Evolutionary conservation across 2,113 vertebrate species (phyloP).

Genomic region (Promerops cafer): DNA sequence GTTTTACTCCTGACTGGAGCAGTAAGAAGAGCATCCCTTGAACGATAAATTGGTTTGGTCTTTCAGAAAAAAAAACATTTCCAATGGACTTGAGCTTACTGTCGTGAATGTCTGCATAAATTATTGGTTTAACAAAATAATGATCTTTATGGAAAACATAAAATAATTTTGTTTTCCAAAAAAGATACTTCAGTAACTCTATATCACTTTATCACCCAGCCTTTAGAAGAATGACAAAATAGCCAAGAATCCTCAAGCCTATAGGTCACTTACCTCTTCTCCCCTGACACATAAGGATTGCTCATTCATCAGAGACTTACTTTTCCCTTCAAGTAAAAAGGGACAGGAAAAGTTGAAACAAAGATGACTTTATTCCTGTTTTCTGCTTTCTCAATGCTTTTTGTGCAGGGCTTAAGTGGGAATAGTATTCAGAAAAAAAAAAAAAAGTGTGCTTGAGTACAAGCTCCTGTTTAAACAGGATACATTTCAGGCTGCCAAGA

Average conservation of each 20-base stretch:
- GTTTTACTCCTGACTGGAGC: not conserved
- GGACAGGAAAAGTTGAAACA: slow-evolving; percentile 36
- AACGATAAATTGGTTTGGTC: not conserved
- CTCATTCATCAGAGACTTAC: slow-evolving; percentile 1
- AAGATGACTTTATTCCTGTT: slow-evolving; percentile 61
- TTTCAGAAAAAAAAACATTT: not conserved
- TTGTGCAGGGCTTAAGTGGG: slow-evolving; percentile 35
- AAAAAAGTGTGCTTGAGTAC: slow-evolving; percentile 7
- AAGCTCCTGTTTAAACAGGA: slow-evolving; percentile 56
- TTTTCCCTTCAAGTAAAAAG: not conserved
- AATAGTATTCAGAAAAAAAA: not conserved
- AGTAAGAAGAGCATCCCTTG: not conserved
- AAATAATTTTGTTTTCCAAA: not conserved
- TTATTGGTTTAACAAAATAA: not conserved
- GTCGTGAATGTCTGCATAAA: not conserved
- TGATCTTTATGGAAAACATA: not conserved
- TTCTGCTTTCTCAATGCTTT: not conserved
- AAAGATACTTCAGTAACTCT: not conserved
- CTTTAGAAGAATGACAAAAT: not conserved
- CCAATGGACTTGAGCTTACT: not conserved
- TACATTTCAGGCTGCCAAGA: slow-evolving; percentile 22
- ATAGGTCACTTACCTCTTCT: not conserved
- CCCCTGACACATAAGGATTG: not conserved
- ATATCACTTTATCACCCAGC: not conserved
- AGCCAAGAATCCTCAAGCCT: not conserved